Evolutionary conservation across 1,140 invertebrate species (phyloP), one percentile per base, ranked within the genome.

Genomic region (Bathynomus jamesi): DNA sequence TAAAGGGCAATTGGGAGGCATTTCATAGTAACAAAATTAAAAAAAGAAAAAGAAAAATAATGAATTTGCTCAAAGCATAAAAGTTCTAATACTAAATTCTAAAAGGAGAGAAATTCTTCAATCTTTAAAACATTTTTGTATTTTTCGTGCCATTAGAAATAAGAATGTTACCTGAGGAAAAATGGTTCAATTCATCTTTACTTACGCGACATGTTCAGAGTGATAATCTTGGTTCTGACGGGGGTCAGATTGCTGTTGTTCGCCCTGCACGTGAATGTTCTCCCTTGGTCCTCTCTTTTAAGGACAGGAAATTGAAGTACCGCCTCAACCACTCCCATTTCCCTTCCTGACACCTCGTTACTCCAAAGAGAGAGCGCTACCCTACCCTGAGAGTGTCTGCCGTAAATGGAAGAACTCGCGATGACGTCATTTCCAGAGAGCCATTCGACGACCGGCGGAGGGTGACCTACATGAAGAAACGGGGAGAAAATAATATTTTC

Each of bases 201-300:
- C 67, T 69, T 61, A 69, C 67, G 61, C 27, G 53, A 69, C 67
- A 69, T 69, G 61, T 69, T 61, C n/a, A 69, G 25, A 25, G 67
- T 61, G 21, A 61, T 61, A 27, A 61, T 29, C 28, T 61, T 53
- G 24, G 46, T 69, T 61, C 46, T 32, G 2, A 29, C 46, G 29
- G 60, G 27, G 25, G 32, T 69, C 25, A 69, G 46, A 3, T 69
- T 28, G 28, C 67, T 69, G 67, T 69, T 69, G 28, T 69, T 69
- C 25, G 67, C 67, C 32, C 67, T 60, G 25, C 67, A 69, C 24
- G 67, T 61, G 46, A 69, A 69, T 53, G 28, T 25, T 69, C 67
- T 53, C 28, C 67, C 67, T 61, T 69, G 67, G 31, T 69, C 67
- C 11, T 61, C 67, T 3, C 67, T 32, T 27, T 60, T 53, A 25